Percentiles rank a stretch among this genome's conserved stretches.
Evolutionary conservation across 2,113 vertebrate species (phyloP).

Genomic region (Taurulus bubalis): DNA sequence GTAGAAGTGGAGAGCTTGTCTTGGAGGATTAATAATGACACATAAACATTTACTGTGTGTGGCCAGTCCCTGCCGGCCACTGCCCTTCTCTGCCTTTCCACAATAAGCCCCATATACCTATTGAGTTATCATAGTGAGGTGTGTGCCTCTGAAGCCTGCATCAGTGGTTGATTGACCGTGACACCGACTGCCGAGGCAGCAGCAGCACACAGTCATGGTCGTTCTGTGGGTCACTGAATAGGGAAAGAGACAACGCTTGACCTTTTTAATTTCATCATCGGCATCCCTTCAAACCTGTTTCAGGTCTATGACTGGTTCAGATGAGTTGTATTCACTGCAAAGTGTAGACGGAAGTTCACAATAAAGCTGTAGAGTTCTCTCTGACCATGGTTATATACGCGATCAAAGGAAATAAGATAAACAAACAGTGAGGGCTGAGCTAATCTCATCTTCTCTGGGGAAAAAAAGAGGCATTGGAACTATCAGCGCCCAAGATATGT

Average conservation of each 20-base stretch:
- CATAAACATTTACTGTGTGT: constrained; percentile 82
- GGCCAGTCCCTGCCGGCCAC: constrained; percentile 66
- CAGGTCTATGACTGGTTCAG: not conserved
- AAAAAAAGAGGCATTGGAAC: not conserved
- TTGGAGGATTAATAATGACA: constrained; percentile 67
- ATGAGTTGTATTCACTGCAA: not conserved
- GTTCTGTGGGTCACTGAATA: constrained; percentile 41
- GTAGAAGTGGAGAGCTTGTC: constrained; percentile 57
- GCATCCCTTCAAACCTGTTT: constrained; percentile 17
- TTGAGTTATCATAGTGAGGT: constrained; percentile 66
- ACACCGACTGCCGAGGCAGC: constrained; percentile 48
- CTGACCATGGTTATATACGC: not conserved
- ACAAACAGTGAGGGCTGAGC: not conserved
- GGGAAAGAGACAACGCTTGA: constrained; percentile 36
- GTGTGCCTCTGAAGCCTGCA: constrained; percentile 46
- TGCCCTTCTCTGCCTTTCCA: constrained; percentile 54
- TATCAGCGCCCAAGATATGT: not conserved
- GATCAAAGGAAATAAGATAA: not conserved
- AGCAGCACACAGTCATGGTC: constrained; percentile 28
- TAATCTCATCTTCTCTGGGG: not conserved
- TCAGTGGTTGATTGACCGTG: constrained; percentile 68
- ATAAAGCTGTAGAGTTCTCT: not conserved
- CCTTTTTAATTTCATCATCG: constrained; percentile 47
- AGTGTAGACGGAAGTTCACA: not conserved
- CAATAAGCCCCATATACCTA: constrained; percentile 41